Evolutionary conservation across 2,888 invertebrate species (phyloP), one percentile per base, ranked within the genome.

Genomic region (Drosophila diplacantha): DNA sequence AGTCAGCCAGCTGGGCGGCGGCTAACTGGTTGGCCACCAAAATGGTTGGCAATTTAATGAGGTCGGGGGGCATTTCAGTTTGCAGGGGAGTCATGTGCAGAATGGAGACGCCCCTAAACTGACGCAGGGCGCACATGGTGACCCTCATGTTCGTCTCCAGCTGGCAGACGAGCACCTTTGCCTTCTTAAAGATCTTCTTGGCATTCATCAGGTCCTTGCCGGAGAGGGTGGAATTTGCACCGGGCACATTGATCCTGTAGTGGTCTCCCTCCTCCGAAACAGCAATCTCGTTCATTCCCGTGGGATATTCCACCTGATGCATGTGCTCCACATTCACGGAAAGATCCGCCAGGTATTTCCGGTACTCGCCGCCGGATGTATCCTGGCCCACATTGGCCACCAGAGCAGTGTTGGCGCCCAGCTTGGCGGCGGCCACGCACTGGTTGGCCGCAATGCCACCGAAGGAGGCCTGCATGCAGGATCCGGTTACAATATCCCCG

Each of bases 401-500:
- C 88, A 99, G 91, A 2, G 92, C 91, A 12, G 94, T 91, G 53
- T 91, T 91, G 66, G 93, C 95, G 14, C 97, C 97, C 50, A 98
- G 90, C 87, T 93, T 94, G 0, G 94, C 92, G 16, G 96, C 95
- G 60, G 96, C 94, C 3, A 98, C 93, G 88, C 97, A 97, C 88
- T 99, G 98, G 88, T 99, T 99, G 5, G 97, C 98, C 8, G 98
- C 98, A 90, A 99, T 99, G 2, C 99, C 99, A 20, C 99, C 99
- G 89, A 92, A 96, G 61, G 95, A 96, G 53, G 93, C 93, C 18
- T 90, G 89, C 89, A 98, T 98, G 84, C 93, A 92, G 24, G 89
- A 90, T 12, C 97, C 98, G 84, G 92, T 91, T 20, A 97, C 86
- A 0, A 97, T 97, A 90, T 98, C 97, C 0, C 98, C 98, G 5